These are phyloP conservation scores for Tokudaia muenninki DNA, from an alignment of 2,797 vertebrate genomes.

Conservation along the genomic window DNA sequence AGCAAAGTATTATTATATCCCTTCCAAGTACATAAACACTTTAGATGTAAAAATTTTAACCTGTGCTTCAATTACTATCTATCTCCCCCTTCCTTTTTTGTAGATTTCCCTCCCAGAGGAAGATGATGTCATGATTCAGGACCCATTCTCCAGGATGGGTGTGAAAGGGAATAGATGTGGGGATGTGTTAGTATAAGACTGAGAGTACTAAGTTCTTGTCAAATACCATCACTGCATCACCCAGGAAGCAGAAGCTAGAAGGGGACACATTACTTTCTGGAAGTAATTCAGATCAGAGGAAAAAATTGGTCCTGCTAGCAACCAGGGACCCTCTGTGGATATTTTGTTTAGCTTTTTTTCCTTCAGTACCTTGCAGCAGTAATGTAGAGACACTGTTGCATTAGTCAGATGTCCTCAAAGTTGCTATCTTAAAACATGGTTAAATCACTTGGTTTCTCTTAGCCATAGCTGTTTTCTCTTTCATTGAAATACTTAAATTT, in stretches of 20 bases:
- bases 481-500: conserved; percentile 39
- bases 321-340: not conserved
- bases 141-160: not conserved
- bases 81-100: rapidly evolving
- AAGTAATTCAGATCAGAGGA: not conserved
- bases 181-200: not conserved
- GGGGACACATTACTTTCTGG: not conserved
- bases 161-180: not conserved
- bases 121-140: not conserved
- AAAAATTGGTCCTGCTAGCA: not conserved
- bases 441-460: conserved; percentile 40
- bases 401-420: not conserved
- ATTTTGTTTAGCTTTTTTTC: not conserved
- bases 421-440: not conserved
- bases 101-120: not conserved
- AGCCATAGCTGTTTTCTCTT: not conserved
- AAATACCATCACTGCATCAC: not conserved
- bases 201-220: not conserved
- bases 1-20: not conserved
- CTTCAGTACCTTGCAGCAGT: not conserved
- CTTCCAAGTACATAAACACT: not conserved
- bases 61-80: not conserved
- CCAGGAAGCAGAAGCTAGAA: not conserved
- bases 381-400: not conserved
- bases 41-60: not conserved